Evolutionary conservation across 2,113 vertebrate species (phyloP), one percentile per base, ranked within the genome.

Genomic region (Heliornis fulica): DNA sequence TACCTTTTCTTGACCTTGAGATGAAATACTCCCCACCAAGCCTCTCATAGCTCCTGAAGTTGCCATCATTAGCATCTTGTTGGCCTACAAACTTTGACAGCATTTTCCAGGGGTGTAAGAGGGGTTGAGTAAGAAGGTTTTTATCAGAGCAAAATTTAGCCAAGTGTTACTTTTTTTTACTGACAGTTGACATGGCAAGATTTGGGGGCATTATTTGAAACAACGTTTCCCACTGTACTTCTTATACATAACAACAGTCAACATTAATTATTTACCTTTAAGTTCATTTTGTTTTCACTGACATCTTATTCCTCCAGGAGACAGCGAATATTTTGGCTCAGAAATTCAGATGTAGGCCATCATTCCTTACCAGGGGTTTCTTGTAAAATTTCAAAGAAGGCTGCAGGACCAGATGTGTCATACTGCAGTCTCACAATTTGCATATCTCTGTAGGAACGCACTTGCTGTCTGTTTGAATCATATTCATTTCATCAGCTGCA

Each of bases 381-480:
- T 72, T 89, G 85, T 66, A 81, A 69, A 94, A 82, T 66, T 83
- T 92, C 68, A 66, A 34, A 83, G 29, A 57, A 56, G 60, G 51
- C 40, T 90, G 61, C 60, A 70, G 70, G 66, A 89, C 63, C 92
- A 86, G 48, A 36, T 91, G 80, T 96, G 87, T 83, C 80, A 48
- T 72, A 31, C 22, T 11, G 11, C 7, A 0, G 63, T 81, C 61
- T 63, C 74, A 60, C n/a, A 31, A 75, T 93, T 83, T 94, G 21
- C 87, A 70, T 92, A 56, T 57, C 75, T 96, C 86, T 93, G 74
- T 72, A 75, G 65, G 60, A 95, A 60, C 51, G 92, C 66, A 28
- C 41, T 94, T 5, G 3, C 60, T 94, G 90, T 88, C 95, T 95
- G 19, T 50, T 90, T 93, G 48, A 87, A 95, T 96, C 56, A 87